Conservation (phyloP, 1,140 invertebrate genomes). For the Marisa cornuarietis region DNA sequence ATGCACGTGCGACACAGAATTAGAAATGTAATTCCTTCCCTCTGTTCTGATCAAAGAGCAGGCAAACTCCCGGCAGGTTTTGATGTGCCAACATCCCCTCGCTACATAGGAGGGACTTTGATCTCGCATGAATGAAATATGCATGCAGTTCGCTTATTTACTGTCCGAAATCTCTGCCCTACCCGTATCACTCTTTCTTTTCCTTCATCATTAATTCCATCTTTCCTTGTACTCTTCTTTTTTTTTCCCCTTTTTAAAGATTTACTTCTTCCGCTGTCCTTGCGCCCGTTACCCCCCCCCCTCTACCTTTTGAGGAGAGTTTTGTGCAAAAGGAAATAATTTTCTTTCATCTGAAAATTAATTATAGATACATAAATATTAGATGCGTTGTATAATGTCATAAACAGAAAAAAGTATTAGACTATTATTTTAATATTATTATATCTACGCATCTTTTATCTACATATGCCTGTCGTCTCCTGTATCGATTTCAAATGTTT, state of each 20-base stretch:
- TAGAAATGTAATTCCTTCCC: constrained; percentile 1
- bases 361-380: no score
- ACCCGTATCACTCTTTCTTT: background rate
- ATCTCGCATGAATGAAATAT: constrained; percentile 1
- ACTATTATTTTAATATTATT: no score
- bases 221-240: background rate
- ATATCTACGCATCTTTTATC: no score
- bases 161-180: background rate
- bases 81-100: constrained; percentile 11
- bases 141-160: constrained; percentile 10
- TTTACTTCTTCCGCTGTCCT: no score
- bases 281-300: rapidly evolving
- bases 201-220: background rate
- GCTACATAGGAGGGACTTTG: constrained; percentile 1
- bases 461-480: no score
- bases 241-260: no score
- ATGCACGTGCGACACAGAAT: constrained; percentile 8
- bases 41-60: constrained; percentile 14
- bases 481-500: no score
- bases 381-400: no score
- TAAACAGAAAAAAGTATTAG: no score
- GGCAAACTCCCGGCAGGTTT: constrained; percentile 13
- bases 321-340: no score
- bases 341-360: no score
- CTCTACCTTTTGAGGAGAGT: no score